phyloP scores from a whole-genome alignment of 64 coral and sea anemone genomes.

The Catalaphyllia jardinei region DNA sequence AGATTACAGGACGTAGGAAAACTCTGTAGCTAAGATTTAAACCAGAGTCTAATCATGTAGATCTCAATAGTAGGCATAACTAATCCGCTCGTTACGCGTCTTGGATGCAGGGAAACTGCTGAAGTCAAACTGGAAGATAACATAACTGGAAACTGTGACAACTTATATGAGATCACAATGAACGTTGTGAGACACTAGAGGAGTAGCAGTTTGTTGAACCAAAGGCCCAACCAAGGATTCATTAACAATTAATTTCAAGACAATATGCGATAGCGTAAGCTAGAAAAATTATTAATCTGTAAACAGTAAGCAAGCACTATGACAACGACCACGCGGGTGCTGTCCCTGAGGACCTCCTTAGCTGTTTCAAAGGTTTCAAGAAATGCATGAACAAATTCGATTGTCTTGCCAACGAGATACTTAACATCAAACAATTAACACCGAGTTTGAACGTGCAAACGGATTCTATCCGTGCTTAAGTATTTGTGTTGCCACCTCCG shows the following conservation, averaged over 20 bases:
- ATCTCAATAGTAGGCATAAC: neutral
- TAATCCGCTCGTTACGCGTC: neutral
- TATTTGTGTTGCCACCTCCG: too few species aligned
- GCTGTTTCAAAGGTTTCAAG: too few species aligned
- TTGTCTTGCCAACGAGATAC: too few species aligned
- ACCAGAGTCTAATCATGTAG: neutral
- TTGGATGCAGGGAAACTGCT: neutral
- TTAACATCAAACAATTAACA: too few species aligned
- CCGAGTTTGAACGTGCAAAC: too few species aligned
- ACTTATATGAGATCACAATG: neutral
- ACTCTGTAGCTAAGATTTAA: neutral
- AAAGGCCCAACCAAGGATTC: neutral
- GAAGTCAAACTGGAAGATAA: neutral
- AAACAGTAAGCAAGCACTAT: too few species aligned
- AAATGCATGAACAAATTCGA: too few species aligned
- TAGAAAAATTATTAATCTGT: too few species aligned
- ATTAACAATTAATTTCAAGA: neutral
- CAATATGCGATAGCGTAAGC: too few species aligned
- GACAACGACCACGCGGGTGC: too few species aligned
- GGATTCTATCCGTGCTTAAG: too few species aligned
- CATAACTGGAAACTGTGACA: neutral
- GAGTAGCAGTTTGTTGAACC: neutral
- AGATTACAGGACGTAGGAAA: neutral
- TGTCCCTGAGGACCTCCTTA: too few species aligned
- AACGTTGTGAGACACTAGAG: neutral